Evolutionary conservation across 2,113 vertebrate species (phyloP), one percentile per base, ranked within the genome.

Genomic region (Sphaerodactylus townsendi): DNA sequence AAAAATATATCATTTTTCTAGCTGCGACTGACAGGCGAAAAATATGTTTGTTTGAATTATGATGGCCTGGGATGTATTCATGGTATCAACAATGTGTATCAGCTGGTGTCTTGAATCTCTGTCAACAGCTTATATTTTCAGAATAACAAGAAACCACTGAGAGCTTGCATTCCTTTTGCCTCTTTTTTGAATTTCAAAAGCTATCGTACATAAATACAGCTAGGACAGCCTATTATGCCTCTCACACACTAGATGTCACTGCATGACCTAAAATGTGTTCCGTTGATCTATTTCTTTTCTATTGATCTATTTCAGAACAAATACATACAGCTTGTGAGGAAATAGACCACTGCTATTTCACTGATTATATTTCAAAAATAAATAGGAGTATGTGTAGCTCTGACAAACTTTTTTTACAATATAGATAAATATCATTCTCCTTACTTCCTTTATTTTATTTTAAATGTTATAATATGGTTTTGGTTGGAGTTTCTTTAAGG

Each of bases 231-330:
- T 77, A 81, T 65, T 86, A 35, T 91, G 72, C 90, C 78, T 37
- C 23, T 62, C 23, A 77, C 84, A 90, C 93, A 88, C 93, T 95
- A 94, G 94, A 82, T 94, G 92, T 95, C 95, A 94, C 90, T 95
- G 72, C 83, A 35, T 89, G 74, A 84, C 89, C 80, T 92, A 86
- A 79, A 74, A 91, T 87, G 83, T 86, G 73, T 19, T 30, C 39
- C 72, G 75, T 87, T 91, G 28, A 88, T 79, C 65, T 86, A 33
- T 86, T 82, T 70, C 44, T 78, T 90, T 62, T 89, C 74, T 10
- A 19, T n/a, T n/a, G n/a, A n/a, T n/a, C n/a, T 17, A 64, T 25
- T 3, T 59, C 2, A 88, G 68, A 10, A 13, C 85, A 88, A 83
- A 82, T 17, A 65, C 44, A 4, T 2, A 64, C 2, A 14, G 13